phyloP scores from a whole-genome alignment of 2,888 invertebrate species.

The Trichogramma dendrolimi region DNA sequence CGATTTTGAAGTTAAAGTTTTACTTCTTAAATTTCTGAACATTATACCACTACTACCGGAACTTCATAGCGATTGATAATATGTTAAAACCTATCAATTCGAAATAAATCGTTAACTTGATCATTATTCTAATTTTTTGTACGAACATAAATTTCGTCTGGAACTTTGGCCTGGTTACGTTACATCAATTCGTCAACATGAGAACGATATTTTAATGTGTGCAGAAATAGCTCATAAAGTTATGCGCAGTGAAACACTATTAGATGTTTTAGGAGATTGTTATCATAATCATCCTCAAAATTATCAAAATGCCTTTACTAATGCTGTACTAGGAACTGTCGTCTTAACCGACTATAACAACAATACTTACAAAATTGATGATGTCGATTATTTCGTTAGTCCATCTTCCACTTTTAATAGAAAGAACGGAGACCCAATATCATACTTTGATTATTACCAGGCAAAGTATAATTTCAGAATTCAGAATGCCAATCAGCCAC shows the following conservation, averaged over 20 bases:
- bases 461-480: conserved; percentile 68
- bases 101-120: too few relatives aligned
- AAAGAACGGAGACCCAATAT: conserved; percentile 55
- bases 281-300: conserved; percentile 52
- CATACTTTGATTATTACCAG: conserved; percentile 64
- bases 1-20: too few relatives aligned
- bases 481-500: conserved; percentile 65
- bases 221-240: conserved; percentile 81
- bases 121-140: too few relatives aligned
- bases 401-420: conserved; percentile 62
- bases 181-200: conserved; percentile 82
- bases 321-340: conserved; percentile 54
- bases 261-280: conserved; percentile 61
- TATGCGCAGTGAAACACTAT: conserved; percentile 71
- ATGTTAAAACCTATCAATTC: too few relatives aligned
- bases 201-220: conserved; percentile 70
- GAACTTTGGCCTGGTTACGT: conserved; percentile 81
- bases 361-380: conserved; percentile 69
- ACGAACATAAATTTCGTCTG: too few relatives aligned
- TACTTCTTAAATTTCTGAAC: too few relatives aligned
- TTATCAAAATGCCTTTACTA: conserved; percentile 44
- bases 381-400: conserved; percentile 62
- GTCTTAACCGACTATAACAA: conserved; percentile 78
- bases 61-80: too few relatives aligned
- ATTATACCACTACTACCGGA: too few relatives aligned